phyloP scores from a whole-genome alignment of 2,797 vertebrate species.

The Alectoris magna region DNA sequence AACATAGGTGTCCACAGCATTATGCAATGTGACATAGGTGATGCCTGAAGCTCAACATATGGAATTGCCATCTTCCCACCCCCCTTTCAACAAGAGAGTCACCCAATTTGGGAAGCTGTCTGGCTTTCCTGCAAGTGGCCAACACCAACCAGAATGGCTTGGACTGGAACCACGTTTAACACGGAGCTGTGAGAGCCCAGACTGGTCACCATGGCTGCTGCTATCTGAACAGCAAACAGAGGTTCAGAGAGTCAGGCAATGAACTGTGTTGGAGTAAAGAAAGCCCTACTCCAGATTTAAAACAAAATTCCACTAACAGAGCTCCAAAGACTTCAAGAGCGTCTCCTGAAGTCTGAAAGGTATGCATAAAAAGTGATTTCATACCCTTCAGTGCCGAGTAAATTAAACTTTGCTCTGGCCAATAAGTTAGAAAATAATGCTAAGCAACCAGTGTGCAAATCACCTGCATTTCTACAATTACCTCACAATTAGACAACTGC shows the following conservation, averaged over 20 bases:
- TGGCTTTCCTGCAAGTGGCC: fast-evolving
- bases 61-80: neutral
- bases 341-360: conserved; percentile 4
- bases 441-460: conserved; percentile 26
- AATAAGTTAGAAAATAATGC: conserved; percentile 55
- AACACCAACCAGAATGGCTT: neutral
- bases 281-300: neutral
- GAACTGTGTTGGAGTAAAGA: neutral
- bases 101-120: neutral
- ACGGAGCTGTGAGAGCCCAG: fast-evolving
- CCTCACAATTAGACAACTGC: conserved; percentile 65
- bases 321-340: neutral
- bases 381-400: neutral
- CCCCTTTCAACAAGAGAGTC: neutral
- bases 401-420: conserved; percentile 54
- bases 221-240: neutral
- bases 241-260: neutral
- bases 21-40: fast-evolving
- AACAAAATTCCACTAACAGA: neutral
- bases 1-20: neutral
- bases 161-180: neutral
- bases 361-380: neutral
- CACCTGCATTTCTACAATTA: conserved; percentile 35
- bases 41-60: neutral
- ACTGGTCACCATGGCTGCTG: neutral